A percentile compares a stretch with the other conserved stretches of the same genome.
These are phyloP conservation scores for Acanthosepion pharaonis DNA, from an alignment of 2,888 invertebrate species.

Conservation along the genomic window DNA sequence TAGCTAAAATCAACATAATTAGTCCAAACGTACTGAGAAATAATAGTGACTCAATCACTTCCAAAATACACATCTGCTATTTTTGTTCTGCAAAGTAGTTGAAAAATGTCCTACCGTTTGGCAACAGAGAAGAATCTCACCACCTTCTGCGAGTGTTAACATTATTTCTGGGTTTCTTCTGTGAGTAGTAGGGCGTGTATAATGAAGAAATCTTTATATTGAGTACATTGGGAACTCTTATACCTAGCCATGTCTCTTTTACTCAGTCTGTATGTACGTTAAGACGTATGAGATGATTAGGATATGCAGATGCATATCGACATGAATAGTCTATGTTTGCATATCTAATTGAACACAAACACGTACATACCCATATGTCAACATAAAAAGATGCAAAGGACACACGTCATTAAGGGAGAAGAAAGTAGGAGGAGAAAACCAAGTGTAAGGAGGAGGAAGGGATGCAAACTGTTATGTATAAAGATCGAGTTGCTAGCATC, in stretches of 20 bases:
- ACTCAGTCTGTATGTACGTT: not conserved
- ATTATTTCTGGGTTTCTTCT: not conserved
- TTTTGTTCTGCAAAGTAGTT: not conserved
- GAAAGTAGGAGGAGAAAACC: not conserved
- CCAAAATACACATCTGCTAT: not conserved
- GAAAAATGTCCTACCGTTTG: not conserved
- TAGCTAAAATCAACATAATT: not conserved
- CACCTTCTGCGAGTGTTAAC: not conserved
- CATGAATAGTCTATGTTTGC: not conserved
- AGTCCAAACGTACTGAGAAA: not conserved
- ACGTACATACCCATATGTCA: not conserved
- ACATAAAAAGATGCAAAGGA: not conserved
- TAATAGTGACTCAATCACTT: not conserved
- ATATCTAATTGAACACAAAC: conserved; percentile 3
- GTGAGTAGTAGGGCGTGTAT: not conserved
- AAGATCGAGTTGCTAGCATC: not conserved
- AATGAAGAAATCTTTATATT: not conserved
- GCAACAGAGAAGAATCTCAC: not conserved
- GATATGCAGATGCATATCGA: conserved; percentile 33
- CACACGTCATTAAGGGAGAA: not conserved
- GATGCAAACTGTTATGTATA: too few species aligned
- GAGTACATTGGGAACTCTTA: not conserved
- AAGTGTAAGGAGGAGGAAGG: not conserved
- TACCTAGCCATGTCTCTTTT: not conserved
- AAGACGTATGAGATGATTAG: not conserved